Base-by-base conservation (phyloP, 30 jellyfish, hydroid and myxozoan genomes). In the Hydra vulgaris region DNA sequence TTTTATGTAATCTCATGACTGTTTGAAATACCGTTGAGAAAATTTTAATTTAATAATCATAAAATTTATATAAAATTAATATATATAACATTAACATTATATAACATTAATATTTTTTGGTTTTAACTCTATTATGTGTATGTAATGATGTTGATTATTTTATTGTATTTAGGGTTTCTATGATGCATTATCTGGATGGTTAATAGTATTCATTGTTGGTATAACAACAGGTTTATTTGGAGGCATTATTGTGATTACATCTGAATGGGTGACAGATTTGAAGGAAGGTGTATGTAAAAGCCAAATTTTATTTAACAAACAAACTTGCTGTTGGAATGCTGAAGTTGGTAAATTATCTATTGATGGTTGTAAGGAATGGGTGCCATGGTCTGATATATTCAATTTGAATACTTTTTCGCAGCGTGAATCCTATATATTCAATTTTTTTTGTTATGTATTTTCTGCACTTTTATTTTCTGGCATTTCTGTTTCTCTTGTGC, bases 141-240 rank as follows among this genome's bases (percentile, higher is more conserved):
- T n/a, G n/a, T n/a, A n/a, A n/a, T n/a, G n/a, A n/a, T n/a, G n/a
- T n/a, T n/a, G n/a, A n/a, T n/a, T n/a, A n/a, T n/a, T 0, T 18
- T 18, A 22, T 71, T 21, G n/a, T 71, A 16, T 71, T 40, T 86
- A 88, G 97, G 97, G 96, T 16, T 81, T 87, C 70, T 89, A 85
- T 84, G 99, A 93, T 85, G 99, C 96, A 16, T 87, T 95, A 91
- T 93, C 99, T 8, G 99, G 99, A 15, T 93, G 99, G 99, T 76
- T 93, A 17, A 89, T 93, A 71, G 99, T 93, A 4, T 85, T 93
- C 54, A 73, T 89, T 16, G 95, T 95, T 78, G 99, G 99, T 21
- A 85, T 89, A 18, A 40, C 81, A 23, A 79, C 97, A 70, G 97
- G 97, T 0, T 88, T 95, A 83, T 86, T 82, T 17, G 97, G 97